Evolutionary conservation across 2,113 vertebrate genomes (phyloP).

Genomic region (Anser cygnoides): DNA sequence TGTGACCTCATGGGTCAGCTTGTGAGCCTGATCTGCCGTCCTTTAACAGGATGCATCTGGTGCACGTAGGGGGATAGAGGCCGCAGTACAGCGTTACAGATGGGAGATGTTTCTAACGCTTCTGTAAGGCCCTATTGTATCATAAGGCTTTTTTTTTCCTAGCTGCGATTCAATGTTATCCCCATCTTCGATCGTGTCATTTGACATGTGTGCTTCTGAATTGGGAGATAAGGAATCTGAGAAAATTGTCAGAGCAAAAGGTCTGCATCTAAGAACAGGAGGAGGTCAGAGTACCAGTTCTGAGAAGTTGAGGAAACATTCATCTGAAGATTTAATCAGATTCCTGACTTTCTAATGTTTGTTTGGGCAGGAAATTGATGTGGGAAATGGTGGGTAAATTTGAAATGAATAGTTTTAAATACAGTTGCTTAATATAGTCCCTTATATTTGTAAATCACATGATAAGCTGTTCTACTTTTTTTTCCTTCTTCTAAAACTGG

Average conservation of each 20-base stretch:
- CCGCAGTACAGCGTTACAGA: not conserved
- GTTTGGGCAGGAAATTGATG: not conserved
- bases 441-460: not conserved
- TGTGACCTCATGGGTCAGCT: not conserved
- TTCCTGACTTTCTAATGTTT: not conserved
- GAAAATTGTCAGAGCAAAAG: not conserved
- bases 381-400: not conserved
- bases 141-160: not conserved
- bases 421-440: not conserved
- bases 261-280: not conserved
- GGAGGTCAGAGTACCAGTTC: not conserved
- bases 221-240: not conserved
- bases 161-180: not conserved
- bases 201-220: not conserved
- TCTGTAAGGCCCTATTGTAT: not conserved
- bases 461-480: not conserved
- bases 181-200: not conserved
- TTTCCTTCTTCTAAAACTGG: not conserved
- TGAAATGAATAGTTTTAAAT: not conserved
- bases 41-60: conserved; percentile 3
- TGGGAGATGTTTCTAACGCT: not conserved
- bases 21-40: not conserved
- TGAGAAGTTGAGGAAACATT: not conserved
- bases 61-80: not conserved
- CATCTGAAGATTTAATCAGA: not conserved